Base-by-base conservation (phyloP, 2,797 vertebrate species). In the Manis pentadactyla region DNA sequence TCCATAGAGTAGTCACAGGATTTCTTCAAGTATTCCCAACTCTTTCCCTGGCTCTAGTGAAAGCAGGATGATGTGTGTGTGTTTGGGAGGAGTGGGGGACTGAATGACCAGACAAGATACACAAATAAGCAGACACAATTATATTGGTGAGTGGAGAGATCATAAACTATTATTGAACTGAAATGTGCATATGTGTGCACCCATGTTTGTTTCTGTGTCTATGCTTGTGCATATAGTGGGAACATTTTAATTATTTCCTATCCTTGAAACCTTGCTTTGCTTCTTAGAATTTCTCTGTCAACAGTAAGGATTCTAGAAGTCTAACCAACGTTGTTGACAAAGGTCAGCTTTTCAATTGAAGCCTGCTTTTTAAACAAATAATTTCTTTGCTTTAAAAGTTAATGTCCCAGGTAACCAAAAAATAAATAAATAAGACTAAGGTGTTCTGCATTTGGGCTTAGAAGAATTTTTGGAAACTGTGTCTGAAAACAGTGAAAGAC, bases 381-480 rank as follows among this genome's bases (percentile, higher is more conserved):
- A 98, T 98, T 98, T 98, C 96, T 97, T 97, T 98, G 97, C 97
- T 97, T 97, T 98, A 90, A 79, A 7, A 91, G 98, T 98, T 98
- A 98, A 96, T 97, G 98, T 98, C 98, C 94, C 94, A 97, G 90
- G 93, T 95, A 98, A 97, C 92, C 23, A 37, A 74, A 53, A n/a
- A 42, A 98, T 98, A 98, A 98, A 42, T n/a, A 97, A 98, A 98
- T 98, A 98, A 98, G 97, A 97, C 96, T 97, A 97, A 98, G 98
- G 98, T 98, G 98, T 98, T 98, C 98, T 98, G 93, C 97, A 98
- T 95, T 98, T 98, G 98, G 75, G 87, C 97, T 98, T 98, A 97
- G 97, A 98, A 98, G 97, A 98, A 98, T 98, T 98, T 99, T 98
- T 98, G 97, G 94, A 96, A 98, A 98, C 89, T 98, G 96, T 97